Conservation (phyloP, 2,797 vertebrate genomes). For the Tragelaphus eurycerus region DNA sequence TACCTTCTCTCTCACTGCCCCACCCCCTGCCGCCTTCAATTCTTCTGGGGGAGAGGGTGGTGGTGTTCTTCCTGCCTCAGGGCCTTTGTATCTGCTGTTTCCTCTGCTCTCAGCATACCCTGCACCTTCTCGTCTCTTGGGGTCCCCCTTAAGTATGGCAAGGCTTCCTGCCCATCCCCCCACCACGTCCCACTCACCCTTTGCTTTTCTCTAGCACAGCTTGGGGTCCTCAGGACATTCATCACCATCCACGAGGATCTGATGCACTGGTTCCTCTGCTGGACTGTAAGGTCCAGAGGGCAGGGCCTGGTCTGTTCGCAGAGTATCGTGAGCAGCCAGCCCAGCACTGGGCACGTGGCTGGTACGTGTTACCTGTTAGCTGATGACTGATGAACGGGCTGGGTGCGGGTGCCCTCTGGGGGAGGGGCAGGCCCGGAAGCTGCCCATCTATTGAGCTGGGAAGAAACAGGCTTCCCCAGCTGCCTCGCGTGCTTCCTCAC, state of each 20-base stretch:
- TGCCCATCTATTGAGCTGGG: accelerated
- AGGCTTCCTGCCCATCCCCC: background rate
- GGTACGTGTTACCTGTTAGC: background rate
- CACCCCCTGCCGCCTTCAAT: background rate
- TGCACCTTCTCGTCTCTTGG: background rate
- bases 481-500: accelerated
- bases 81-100: background rate
- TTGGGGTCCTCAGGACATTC: background rate
- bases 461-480: background rate
- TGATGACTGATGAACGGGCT: background rate
- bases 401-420: background rate
- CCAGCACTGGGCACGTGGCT: accelerated
- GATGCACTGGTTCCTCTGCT: accelerated
- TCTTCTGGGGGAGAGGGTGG: background rate
- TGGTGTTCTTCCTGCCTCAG: background rate
- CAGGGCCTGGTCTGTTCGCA: background rate
- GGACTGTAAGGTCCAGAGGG: accelerated
- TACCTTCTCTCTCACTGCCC: background rate
- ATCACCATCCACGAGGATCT: background rate
- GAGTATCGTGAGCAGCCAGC: background rate
- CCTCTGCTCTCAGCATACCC: background rate
- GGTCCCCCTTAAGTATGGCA: background rate
- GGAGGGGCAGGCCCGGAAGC: background rate
- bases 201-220: background rate
- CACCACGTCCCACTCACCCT: accelerated